phyloP scores from a whole-genome alignment of 2,113 vertebrate genomes.

The Cyprinodon brontotheroides region DNA sequence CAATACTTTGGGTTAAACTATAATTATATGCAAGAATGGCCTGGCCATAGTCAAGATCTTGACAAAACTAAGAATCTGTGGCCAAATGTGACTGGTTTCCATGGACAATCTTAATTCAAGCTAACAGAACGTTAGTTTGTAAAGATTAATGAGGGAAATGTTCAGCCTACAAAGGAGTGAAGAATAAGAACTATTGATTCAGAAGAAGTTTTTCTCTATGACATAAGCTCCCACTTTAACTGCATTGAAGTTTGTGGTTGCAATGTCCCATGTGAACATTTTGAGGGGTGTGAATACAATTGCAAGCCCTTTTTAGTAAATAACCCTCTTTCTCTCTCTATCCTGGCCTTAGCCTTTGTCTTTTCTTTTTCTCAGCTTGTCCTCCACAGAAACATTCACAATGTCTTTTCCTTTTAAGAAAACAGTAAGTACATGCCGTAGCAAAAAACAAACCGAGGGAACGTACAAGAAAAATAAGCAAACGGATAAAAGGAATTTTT shows the following conservation, averaged over 20 bases:
- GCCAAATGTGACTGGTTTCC: neutral
- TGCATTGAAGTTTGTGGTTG: neutral
- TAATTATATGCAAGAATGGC: neutral
- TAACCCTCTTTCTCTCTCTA: slow-evolving; percentile 7
- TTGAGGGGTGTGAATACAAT: neutral
- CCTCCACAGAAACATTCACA: slow-evolving; percentile 89
- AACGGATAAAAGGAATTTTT: slow-evolving; percentile 86
- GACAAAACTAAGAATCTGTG: neutral
- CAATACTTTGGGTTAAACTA: neutral
- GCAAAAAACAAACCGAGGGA: slow-evolving; percentile 79
- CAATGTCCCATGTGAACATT: neutral
- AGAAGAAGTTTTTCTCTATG: neutral
- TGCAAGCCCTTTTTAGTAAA: neutral
- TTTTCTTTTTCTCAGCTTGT: slow-evolving; percentile 63
- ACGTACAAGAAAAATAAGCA: slow-evolving; percentile 76
- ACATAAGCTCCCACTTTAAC: neutral
- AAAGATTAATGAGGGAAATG: neutral
- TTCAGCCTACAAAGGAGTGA: too few relatives aligned
- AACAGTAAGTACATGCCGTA: slow-evolving; percentile 89
- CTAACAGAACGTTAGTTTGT: neutral
- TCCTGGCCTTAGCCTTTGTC: slow-evolving; percentile 54
- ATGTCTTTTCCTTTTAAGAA: slow-evolving; percentile 88
- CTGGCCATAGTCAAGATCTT: too few relatives aligned
- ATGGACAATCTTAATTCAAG: neutral
- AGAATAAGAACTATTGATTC: neutral